Conservation (phyloP, 2,888 invertebrate species). For the Antheraea assamensis region DNA sequence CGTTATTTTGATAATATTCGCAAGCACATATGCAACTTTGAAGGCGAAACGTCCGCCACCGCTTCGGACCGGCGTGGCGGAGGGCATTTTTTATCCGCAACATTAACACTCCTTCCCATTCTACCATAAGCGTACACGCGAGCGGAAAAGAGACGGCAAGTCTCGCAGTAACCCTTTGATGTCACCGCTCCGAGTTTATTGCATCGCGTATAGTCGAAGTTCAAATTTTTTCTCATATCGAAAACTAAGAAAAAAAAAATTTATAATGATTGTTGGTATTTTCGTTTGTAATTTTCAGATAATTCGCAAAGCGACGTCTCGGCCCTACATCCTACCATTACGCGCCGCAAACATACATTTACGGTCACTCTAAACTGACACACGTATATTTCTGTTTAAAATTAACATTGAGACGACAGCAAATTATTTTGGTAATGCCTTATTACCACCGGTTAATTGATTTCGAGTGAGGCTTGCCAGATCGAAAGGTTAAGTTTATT, state of each 20-base stretch:
- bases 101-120: conserved; percentile 46
- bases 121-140: conserved; percentile 27
- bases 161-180: conserved; percentile 70
- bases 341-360: background rate
- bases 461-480: conserved; percentile 65
- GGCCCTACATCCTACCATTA: conserved; percentile 63
- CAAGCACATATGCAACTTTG: conserved; percentile 47
- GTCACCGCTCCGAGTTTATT: conserved; percentile 71
- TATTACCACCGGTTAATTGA: conserved; percentile 73
- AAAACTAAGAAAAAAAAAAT: conserved; percentile 69
- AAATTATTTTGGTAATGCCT: conserved; percentile 36
- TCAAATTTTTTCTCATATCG: conserved; percentile 66
- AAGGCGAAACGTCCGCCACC: conserved; percentile 44
- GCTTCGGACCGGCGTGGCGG: conserved; percentile 59
- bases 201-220: conserved; percentile 63
- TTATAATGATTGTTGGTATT: conserved; percentile 61
- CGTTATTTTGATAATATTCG: conserved; percentile 42
- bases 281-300: conserved; percentile 70
- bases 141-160: conserved; percentile 46
- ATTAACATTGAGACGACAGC: too few species aligned
- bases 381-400: conserved; percentile 5
- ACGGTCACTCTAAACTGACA: background rate
- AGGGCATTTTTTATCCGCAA: conserved; percentile 65
- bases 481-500: conserved; percentile 60
- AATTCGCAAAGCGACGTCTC: conserved; percentile 57